Evolutionary conservation across 2,888 invertebrate species (phyloP).

Genomic region (Torymus auratus): DNA sequence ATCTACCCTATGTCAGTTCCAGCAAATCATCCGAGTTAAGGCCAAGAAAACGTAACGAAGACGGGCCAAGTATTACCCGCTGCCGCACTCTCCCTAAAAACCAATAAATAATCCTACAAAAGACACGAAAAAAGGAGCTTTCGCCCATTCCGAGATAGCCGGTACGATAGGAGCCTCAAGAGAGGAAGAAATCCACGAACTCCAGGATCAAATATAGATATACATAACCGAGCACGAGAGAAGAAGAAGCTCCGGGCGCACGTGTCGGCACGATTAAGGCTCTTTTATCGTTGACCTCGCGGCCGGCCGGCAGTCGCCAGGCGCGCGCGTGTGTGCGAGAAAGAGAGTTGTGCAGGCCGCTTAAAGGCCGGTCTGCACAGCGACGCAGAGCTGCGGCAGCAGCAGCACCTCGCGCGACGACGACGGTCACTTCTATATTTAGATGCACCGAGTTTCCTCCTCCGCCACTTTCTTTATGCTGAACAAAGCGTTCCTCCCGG

Average conservation of each 20-base stretch:
- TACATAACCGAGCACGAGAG: no score
- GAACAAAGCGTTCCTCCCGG: conserved; percentile 71
- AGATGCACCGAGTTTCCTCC: conserved; percentile 74
- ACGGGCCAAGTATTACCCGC: no score
- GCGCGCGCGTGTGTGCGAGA: conserved; percentile 27
- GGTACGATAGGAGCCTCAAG: no score
- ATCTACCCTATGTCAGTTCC: no score
- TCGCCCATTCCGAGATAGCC: no score
- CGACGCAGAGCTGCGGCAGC: neutral
- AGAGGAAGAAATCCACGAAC: no score
- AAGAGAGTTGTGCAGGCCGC: conserved; percentile 4
- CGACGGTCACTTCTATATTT: conserved; percentile 76
- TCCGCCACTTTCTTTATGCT: conserved; percentile 72
- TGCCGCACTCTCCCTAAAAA: no score
- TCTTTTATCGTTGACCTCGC: conserved; percentile 56
- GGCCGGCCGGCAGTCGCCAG: neutral
- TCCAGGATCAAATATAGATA: no score
- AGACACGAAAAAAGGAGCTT: no score
- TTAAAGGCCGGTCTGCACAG: neutral
- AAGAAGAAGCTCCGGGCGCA: neutral
- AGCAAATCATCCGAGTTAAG: no score
- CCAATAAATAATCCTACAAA: no score
- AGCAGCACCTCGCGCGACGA: conserved; percentile 59
- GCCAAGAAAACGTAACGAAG: no score
- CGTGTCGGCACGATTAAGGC: conserved; percentile 46